These are phyloP conservation scores for Linyphia triangularis DNA, from an alignment of 2,888 invertebrate species.

Conservation along the genomic window DNA sequence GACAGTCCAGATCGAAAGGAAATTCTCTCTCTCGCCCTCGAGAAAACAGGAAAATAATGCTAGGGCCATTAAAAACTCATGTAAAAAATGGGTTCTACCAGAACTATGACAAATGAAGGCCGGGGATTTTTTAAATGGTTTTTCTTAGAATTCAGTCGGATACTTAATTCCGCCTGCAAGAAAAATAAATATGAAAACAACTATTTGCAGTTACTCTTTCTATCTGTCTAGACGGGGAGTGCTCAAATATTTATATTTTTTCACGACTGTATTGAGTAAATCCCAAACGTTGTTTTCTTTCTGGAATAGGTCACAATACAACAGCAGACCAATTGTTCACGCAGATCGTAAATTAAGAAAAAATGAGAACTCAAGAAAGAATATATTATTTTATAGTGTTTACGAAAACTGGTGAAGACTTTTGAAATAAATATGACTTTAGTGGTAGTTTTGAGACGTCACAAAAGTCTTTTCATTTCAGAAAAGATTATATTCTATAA, in stretches of 20 bases:
- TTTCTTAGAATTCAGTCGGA: constrained; percentile 61
- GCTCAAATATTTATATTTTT: constrained; percentile 62
- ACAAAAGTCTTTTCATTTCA: too few species aligned
- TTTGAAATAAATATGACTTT: background rate
- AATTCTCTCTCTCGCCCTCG: constrained; percentile 11
- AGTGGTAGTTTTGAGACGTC: background rate
- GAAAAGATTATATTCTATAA: too few species aligned
- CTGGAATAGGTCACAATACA: constrained; percentile 3
- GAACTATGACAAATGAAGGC: constrained; percentile 64
- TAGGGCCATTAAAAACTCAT: constrained; percentile 42
- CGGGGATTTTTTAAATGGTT: constrained; percentile 64
- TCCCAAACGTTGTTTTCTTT: constrained; percentile 15
- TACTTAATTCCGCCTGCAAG: constrained; percentile 66
- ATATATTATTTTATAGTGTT: constrained; percentile 1
- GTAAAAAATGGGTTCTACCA: constrained; percentile 24
- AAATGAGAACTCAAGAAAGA: constrained; percentile 30
- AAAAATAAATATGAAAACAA: constrained; percentile 68
- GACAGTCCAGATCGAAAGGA: constrained; percentile 34
- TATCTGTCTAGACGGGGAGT: constrained; percentile 48
- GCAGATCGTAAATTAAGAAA: constrained; percentile 30
- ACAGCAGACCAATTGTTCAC: constrained; percentile 49
- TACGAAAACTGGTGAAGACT: background rate
- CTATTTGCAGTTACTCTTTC: constrained; percentile 62
- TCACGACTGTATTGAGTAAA: constrained; percentile 20
- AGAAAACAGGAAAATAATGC: constrained; percentile 38